A percentile compares a stretch with the other conserved stretches of the same genome.
Evolutionary conservation across 1,140 invertebrate genomes (phyloP).

Genomic region (Bombus fervidus): DNA sequence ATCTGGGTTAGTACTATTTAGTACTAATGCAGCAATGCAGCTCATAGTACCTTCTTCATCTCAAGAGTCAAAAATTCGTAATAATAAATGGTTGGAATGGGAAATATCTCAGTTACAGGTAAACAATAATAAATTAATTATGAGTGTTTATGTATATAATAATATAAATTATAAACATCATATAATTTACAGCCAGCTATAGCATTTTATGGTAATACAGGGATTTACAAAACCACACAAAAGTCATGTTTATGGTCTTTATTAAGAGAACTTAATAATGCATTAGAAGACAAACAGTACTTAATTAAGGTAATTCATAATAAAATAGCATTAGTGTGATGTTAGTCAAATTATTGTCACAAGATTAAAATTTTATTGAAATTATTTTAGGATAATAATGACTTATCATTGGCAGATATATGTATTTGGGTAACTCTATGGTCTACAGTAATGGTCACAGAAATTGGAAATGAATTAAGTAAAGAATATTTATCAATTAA

Average conservation of each 20-base stretch:
- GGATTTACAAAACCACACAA: conserved; percentile 69
- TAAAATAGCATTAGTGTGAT: conserved; percentile 13
- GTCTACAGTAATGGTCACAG: conserved; percentile 81
- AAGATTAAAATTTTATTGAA: conserved; percentile 53
- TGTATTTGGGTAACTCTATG: conserved; percentile 87
- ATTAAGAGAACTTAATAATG: conserved; percentile 73
- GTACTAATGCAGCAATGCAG: conserved; percentile 83
- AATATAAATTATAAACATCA: conserved; percentile 13
- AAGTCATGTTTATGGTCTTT: conserved; percentile 75
- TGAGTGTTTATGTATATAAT: conserved; percentile 65
- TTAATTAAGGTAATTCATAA: conserved; percentile 75
- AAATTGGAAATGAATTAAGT: conserved; percentile 78
- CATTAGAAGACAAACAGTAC: conserved; percentile 75
- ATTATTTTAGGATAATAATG: conserved; percentile 68
- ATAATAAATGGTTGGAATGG: conserved; percentile 90
- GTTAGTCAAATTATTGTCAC: conserved; percentile 1
- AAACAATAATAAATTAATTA: conserved; percentile 70
- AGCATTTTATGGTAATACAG: conserved; percentile 70
- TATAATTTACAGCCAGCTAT: conserved; percentile 74
- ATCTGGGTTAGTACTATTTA: conserved; percentile 82
- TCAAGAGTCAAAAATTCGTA: conserved; percentile 73
- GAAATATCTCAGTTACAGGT: conserved; percentile 87
- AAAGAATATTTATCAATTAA: conserved; percentile 79
- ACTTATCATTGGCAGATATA: conserved; percentile 85
- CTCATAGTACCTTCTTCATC: conserved; percentile 80